These are phyloP conservation scores for Byasa hedistus DNA, from an alignment of 2,888 invertebrate species.

Conservation along the genomic window DNA sequence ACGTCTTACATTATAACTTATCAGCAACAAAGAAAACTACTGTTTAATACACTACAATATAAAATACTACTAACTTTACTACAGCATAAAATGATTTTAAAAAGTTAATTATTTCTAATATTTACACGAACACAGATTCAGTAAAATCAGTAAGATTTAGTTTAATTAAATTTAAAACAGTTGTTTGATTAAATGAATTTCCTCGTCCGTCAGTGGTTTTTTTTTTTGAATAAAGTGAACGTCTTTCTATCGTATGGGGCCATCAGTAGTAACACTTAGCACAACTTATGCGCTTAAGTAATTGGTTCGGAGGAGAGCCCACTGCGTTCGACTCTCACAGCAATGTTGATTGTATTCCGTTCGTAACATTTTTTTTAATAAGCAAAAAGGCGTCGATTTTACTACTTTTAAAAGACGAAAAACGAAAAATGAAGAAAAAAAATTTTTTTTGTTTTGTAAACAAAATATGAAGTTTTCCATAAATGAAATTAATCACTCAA, in stretches of 20 bases:
- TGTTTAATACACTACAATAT: too few species aligned
- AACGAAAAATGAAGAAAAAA: not conserved
- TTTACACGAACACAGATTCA: too few species aligned
- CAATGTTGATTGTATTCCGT: slow-evolving; percentile 23
- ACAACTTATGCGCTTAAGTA: slow-evolving; percentile 30
- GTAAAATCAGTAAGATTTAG: too few species aligned
- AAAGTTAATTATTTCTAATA: too few species aligned
- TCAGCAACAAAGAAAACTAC: too few species aligned
- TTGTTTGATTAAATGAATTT: slow-evolving; percentile 2
- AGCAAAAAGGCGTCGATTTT: slow-evolving; percentile 18
- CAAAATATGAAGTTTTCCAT: too few species aligned
- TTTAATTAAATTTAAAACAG: not conserved
- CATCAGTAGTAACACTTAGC: slow-evolving; percentile 29
- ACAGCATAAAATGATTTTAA: too few species aligned
- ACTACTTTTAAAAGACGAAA: not conserved
- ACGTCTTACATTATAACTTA: too few species aligned
- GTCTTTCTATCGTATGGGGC: slow-evolving; percentile 26
- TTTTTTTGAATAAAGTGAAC: slow-evolving; percentile 23
- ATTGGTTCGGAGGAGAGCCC: slow-evolving; percentile 28
- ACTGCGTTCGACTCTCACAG: slow-evolving; percentile 19
- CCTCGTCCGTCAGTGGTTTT: slow-evolving; percentile 13
- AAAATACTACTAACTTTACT: too few species aligned
- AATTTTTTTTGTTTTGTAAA: not conserved
- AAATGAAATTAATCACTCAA: too few species aligned
- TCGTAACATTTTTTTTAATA: slow-evolving; percentile 23